Conservation (phyloP, 2,888 invertebrate genomes). For the Thysanoteuthis rhombus region DNA sequence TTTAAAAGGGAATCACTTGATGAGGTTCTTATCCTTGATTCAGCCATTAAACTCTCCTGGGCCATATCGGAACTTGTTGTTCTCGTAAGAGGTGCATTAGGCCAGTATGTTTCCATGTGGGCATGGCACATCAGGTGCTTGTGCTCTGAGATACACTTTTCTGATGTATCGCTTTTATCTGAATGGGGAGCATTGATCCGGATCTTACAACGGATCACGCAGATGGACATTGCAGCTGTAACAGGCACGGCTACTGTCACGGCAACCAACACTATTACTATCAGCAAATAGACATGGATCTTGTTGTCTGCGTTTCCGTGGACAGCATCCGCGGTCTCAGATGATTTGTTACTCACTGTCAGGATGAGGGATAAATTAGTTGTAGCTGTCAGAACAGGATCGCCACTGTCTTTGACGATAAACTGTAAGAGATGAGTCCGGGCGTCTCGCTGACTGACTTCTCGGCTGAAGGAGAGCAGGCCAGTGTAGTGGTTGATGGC, state of each 20-base stretch:
- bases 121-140: background rate
- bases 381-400: background rate
- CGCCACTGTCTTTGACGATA: background rate
- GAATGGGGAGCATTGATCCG: background rate
- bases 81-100: background rate
- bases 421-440: background rate
- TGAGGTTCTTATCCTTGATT: background rate
- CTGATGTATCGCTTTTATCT: background rate
- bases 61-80: background rate
- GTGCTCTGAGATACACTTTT: background rate
- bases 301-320: background rate
- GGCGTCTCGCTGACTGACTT: background rate
- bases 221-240: background rate
- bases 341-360: background rate
- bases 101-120: background rate
- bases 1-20: background rate
- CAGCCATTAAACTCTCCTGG: background rate
- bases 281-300: background rate
- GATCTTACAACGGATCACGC: background rate
- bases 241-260: background rate
- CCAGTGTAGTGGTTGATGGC: background rate
- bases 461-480: background rate
- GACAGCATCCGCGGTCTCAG: background rate
- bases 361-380: background rate
- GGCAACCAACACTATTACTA: background rate